phyloP scores from a whole-genome alignment of 2,888 invertebrate genomes.

The Cheilosia grossa region DNA sequence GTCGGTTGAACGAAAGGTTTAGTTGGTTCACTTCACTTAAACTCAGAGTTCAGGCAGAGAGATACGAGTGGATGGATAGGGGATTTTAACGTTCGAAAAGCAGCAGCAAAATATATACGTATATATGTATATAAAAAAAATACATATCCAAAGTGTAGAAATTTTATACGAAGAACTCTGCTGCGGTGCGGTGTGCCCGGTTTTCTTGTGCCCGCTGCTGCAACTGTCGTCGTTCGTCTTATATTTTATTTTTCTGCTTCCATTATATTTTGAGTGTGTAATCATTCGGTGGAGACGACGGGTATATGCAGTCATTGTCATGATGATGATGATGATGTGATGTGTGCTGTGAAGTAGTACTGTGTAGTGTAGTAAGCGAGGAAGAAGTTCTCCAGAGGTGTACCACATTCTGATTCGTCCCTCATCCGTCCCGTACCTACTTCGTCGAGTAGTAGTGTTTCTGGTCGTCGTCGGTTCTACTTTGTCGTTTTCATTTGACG shows the following conservation, averaged over 20 bases:
- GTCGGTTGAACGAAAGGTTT: constrained; percentile 64
- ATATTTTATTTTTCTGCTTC: constrained; percentile 66
- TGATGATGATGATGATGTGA: constrained; percentile 71
- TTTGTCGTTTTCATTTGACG: constrained; percentile 64
- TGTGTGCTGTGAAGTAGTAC: constrained; percentile 56
- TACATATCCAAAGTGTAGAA: constrained; percentile 60
- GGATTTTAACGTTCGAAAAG: constrained; percentile 54
- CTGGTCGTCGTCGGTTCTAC: constrained; percentile 48
- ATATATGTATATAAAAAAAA: constrained; percentile 1
- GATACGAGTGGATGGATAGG: constrained; percentile 65
- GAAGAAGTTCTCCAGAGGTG: constrained; percentile 56
- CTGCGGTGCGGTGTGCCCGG: constrained; percentile 44
- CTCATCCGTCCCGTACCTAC: neutral
- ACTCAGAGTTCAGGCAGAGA: constrained; percentile 67
- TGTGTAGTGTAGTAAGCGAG: constrained; percentile 53
- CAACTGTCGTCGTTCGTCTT: constrained; percentile 61
- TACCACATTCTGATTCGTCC: constrained; percentile 35
- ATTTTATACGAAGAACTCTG: constrained; percentile 43
- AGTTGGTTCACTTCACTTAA: constrained; percentile 75
- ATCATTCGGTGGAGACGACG: constrained; percentile 69
- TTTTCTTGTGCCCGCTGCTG: constrained; percentile 54
- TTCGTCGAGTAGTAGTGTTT: constrained; percentile 18
- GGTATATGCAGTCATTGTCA: constrained; percentile 68
- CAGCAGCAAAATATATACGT: neutral
- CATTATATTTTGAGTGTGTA: constrained; percentile 73